Percentiles rank a stretch among this genome's conserved stretches.
phyloP scores from a whole-genome alignment of 2,113 vertebrate species.

The Uropsilus gracilis region DNA sequence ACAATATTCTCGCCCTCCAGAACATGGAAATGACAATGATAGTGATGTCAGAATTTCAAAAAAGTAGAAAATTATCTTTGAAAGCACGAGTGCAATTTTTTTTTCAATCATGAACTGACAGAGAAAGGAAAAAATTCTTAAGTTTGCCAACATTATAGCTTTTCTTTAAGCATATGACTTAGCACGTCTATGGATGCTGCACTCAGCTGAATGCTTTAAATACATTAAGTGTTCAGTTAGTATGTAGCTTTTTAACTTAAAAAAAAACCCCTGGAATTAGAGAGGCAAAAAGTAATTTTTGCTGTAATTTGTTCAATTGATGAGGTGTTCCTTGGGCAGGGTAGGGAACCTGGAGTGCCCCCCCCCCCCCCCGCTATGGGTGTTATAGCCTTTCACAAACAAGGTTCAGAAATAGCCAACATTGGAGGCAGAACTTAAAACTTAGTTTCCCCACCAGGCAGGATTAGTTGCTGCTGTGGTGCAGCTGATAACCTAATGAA shows the following conservation, averaged over 20 bases:
- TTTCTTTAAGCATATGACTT: constrained; percentile 48
- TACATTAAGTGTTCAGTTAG: neutral
- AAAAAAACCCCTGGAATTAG: neutral
- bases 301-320: neutral
- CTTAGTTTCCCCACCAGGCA: neutral
- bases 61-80: neutral
- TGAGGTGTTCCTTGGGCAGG: too few relatives aligned
- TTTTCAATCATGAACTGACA: neutral
- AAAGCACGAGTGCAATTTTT: neutral
- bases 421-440: neutral
- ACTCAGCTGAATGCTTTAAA: neutral
- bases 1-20: neutral
- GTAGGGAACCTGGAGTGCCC: too few relatives aligned
- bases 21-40: neutral
- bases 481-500: neutral
- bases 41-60: neutral
- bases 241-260: neutral
- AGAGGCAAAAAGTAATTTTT: neutral
- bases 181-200: constrained; percentile 1
- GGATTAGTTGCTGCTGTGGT: neutral
- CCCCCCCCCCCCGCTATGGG: too few relatives aligned
- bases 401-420: neutral
- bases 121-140: constrained; percentile 1
- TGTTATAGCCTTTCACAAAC: neutral
- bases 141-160: neutral